Conservation (phyloP, 2,113 vertebrate genomes). For the Oreochromis aureus region DNA sequence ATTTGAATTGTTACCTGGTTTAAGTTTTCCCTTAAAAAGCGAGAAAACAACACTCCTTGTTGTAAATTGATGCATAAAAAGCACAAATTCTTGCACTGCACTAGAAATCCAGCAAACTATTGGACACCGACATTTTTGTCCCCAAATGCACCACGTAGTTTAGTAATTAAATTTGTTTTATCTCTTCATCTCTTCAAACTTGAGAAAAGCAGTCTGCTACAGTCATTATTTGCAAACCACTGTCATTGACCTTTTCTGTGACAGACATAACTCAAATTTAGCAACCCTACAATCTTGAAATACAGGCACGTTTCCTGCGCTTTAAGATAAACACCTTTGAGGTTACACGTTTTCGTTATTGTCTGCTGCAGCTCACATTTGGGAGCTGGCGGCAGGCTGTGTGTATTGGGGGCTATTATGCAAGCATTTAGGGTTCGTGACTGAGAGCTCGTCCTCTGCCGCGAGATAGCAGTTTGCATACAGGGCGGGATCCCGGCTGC, state of each 20-base stretch:
- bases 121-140: not conserved
- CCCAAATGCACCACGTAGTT: not conserved
- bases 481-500: constrained; percentile 20
- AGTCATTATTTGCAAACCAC: not conserved
- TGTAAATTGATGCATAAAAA: not conserved
- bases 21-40: not conserved
- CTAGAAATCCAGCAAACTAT: not conserved
- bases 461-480: not conserved
- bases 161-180: not conserved
- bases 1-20: not conserved
- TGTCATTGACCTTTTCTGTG: not conserved
- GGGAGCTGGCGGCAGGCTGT: constrained; percentile 6
- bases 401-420: not conserved
- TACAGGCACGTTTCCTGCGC: not conserved
- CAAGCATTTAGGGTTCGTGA: not conserved
- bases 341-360: not conserved
- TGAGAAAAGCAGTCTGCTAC: not conserved
- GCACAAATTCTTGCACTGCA: not conserved
- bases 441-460: not conserved
- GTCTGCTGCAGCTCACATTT: not conserved
- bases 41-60: not conserved
- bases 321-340: not conserved
- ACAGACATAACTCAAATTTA: not conserved
- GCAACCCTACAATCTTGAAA: not conserved
- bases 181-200: not conserved